Evolutionary conservation across 2,113 vertebrate genomes (phyloP).

Genomic region (Bujurquina vittata): DNA sequence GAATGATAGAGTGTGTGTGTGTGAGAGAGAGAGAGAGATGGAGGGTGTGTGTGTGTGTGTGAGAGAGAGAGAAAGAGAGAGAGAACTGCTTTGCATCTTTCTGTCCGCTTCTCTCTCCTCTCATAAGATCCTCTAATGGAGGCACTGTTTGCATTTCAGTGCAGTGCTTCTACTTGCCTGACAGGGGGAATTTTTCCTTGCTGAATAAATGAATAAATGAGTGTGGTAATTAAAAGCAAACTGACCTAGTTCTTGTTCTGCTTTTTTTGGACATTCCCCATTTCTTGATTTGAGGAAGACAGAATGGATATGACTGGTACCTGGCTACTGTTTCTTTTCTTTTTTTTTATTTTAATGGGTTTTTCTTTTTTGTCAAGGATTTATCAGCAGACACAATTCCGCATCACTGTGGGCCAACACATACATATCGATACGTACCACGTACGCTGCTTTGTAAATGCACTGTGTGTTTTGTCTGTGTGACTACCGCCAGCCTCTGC

Average conservation of each 20-base stretch:
- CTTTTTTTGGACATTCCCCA: slow-evolving; percentile 52
- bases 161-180: slow-evolving; percentile 65
- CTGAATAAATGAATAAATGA: slow-evolving; percentile 84
- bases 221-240: slow-evolving; percentile 79
- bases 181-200: slow-evolving; percentile 59
- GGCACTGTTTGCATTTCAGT: slow-evolving; percentile 78
- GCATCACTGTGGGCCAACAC: slow-evolving; percentile 38
- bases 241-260: slow-evolving; percentile 73
- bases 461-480: neutral
- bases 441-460: slow-evolving; percentile 25
- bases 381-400: slow-evolving; percentile 35
- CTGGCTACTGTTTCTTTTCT: neutral
- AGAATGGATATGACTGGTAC: neutral
- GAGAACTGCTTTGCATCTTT: slow-evolving; percentile 50
- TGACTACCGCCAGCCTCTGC: slow-evolving; percentile 3
- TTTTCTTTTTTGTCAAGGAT: slow-evolving; percentile 23
- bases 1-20: no score
- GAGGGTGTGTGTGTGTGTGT: no score
- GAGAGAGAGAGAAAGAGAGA: slow-evolving; percentile 22
- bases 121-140: slow-evolving; percentile 69
- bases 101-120: slow-evolving; percentile 43
- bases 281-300: slow-evolving; percentile 29
- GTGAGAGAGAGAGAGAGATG: neutral
- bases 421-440: slow-evolving; percentile 35
- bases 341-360: neutral